These are phyloP conservation scores for Oreochromis aureus DNA, from an alignment of 2,113 vertebrate genomes.

Conservation along the genomic window DNA sequence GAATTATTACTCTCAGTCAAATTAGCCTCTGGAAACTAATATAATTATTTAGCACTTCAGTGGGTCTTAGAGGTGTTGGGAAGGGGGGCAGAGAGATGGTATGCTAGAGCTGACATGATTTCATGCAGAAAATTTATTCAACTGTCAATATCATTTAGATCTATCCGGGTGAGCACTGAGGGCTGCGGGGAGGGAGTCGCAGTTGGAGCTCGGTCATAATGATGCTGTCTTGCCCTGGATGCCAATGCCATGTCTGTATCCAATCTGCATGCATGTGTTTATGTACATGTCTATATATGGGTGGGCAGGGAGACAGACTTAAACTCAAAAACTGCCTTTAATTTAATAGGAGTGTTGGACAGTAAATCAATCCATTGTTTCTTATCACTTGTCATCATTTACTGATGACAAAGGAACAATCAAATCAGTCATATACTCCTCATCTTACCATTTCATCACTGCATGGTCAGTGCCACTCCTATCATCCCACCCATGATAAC, in stretches of 20 bases:
- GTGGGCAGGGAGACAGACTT: neutral
- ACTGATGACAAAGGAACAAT: neutral
- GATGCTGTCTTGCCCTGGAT: conserved; percentile 44
- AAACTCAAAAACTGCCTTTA: neutral
- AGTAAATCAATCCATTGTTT: neutral
- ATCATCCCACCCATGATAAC: conserved; percentile 26
- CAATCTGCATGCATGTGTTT: neutral
- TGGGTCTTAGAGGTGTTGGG: conserved; percentile 10
- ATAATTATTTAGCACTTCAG: conserved; percentile 70
- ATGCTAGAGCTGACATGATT: conserved; percentile 54
- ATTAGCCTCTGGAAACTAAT: conserved; percentile 61
- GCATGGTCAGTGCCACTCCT: conserved; percentile 7
- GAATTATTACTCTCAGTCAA: conserved; percentile 59
- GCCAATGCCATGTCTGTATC: neutral
- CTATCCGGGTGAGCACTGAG: conserved; percentile 47
- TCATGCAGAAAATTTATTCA: conserved; percentile 69
- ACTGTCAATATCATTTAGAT: conserved; percentile 74
- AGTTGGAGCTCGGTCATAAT: conserved; percentile 51
- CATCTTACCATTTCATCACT: conserved; percentile 1
- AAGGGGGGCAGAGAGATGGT: neutral
- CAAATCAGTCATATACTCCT: neutral
- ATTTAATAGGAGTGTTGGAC: neutral
- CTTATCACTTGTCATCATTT: neutral
- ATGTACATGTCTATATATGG: neutral
- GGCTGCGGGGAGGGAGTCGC: conserved; percentile 15